Evolutionary conservation across 2,888 invertebrate genomes (phyloP).

Genomic region (Lottia scabra): DNA sequence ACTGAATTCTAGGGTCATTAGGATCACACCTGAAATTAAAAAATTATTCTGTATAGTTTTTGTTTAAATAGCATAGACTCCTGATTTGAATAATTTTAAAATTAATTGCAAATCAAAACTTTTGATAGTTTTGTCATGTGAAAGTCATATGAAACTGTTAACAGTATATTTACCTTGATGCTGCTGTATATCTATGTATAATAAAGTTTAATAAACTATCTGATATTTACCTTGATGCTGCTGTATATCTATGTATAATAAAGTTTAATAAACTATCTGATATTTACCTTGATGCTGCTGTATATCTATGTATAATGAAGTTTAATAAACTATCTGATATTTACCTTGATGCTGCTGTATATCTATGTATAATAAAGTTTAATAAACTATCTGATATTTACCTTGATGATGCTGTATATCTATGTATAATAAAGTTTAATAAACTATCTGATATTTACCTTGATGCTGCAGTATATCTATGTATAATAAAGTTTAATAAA

Average conservation of each 20-base stretch:
- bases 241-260: conserved; percentile 47
- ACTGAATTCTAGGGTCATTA: conserved; percentile 42
- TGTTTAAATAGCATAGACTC: too few species aligned
- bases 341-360: conserved; percentile 42
- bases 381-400: conserved; percentile 54
- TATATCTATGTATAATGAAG: conserved; percentile 54
- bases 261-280: conserved; percentile 56
- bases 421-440: conserved; percentile 53
- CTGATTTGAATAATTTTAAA: too few species aligned
- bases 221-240: conserved; percentile 46
- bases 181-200: conserved; percentile 45
- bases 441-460: conserved; percentile 51
- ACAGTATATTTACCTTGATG: conserved; percentile 40
- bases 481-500: conserved; percentile 54
- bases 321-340: conserved; percentile 51
- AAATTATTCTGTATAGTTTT: too few species aligned
- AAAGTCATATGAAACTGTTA: too few species aligned
- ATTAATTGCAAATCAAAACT: too few species aligned
- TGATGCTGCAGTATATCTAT: conserved; percentile 48
- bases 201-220: conserved; percentile 51
- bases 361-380: conserved; percentile 53
- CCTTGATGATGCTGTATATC: conserved; percentile 46
- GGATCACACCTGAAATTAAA: conserved; percentile 23
- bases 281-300: conserved; percentile 41
- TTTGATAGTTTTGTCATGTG: too few species aligned